Conservation (phyloP, 2,888 invertebrate genomes). For the Apamea epomidion region DNA sequence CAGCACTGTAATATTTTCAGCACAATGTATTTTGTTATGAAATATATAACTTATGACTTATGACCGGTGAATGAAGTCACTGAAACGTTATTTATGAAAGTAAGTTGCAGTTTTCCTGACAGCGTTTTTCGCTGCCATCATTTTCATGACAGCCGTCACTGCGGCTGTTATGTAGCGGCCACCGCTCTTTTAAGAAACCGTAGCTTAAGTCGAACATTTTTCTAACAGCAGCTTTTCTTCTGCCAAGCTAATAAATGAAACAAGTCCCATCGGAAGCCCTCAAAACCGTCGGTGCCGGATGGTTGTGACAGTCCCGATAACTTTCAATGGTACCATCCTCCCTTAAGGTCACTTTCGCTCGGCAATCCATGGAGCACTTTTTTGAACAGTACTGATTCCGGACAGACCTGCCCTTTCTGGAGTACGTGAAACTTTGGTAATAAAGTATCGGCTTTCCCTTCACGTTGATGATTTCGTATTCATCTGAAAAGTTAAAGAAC, state of each 20-base stretch:
- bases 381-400: constrained; percentile 31
- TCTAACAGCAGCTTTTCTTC: background rate
- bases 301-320: constrained; percentile 23
- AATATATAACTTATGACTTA: too few species aligned
- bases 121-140: background rate
- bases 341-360: constrained; percentile 12
- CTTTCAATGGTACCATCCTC: constrained; percentile 13
- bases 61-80: background rate
- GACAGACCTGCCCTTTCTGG: background rate
- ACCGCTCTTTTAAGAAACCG: background rate
- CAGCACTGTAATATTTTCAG: too few species aligned
- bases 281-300: constrained; percentile 13
- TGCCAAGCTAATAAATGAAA: background rate
- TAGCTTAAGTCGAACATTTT: too few species aligned
- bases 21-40: too few species aligned
- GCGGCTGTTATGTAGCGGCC: background rate
- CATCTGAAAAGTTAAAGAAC: constrained; percentile 13
- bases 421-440: constrained; percentile 17
- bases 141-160: background rate
- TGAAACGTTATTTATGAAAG: background rate
- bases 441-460: constrained; percentile 12
- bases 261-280: constrained; percentile 11
- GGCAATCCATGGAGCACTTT: constrained; percentile 2
- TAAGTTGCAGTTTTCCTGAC: background rate
- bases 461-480: constrained; percentile 29